Evolutionary conservation across 1,140 invertebrate genomes (phyloP), one percentile per base, ranked within the genome.

Genomic region (Aethina tumida): DNA sequence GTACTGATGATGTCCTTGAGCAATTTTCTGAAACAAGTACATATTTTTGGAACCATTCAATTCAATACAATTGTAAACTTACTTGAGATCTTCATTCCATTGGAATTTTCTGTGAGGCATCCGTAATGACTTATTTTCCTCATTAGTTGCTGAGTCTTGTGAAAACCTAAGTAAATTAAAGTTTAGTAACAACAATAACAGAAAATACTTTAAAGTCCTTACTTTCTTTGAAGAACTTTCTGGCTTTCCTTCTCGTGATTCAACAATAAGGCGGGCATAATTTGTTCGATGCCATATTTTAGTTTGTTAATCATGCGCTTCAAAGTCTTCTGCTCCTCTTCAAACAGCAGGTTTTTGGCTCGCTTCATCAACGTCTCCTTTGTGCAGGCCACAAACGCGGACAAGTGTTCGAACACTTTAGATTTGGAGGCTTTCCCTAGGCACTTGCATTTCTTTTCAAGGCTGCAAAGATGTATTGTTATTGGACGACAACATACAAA

Each of bases 291-390:
- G 32, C 68, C 66, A 46, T 45, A 39, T 58, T 71, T 71, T 49
- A 76, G 61, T 47, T 70, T 74, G 46, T 12, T 45, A 37, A 19
- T 55, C 13, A 43, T 37, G 16, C 13, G 39, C 39, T 65, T 69
- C 3, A 80, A 57, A 50, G 68, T 70, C 39, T 67, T 58, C 59
- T 74, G 60, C 30, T 75, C 73, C 45, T 76, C 67, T 36, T 74
- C 69, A 2, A 74, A 53, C 21, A 70, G 62, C 7, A 82, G 59
- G 53, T 75, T 78, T 55, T 79, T 81, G 13, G 74, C 74, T 32
- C 77, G 65, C 49, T 75, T 78, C 13, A 74, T 61, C 17, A 84
- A 58, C 2, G 76, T 79, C 28, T 75, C 70, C 61, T 79, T 81
- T n/a, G 71, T 73, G 56, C 75, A 79, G 16, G 73, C 70, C 26